Evolutionary conservation across 2,888 invertebrate species (phyloP).

Genomic region (Eupithecia vulgata): DNA sequence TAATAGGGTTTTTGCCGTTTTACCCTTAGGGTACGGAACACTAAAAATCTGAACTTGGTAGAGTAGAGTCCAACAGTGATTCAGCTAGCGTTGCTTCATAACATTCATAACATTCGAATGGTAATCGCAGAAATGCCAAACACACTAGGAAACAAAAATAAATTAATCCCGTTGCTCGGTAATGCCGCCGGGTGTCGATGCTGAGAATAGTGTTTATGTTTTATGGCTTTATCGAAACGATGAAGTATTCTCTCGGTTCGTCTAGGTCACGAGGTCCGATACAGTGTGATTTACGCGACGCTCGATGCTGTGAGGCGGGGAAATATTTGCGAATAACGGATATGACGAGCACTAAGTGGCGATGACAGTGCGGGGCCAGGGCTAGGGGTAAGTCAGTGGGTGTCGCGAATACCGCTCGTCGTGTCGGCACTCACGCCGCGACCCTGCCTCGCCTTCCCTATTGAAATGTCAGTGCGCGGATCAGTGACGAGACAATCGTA

Average conservation of each 20-base stretch:
- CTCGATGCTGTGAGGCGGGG: constrained; percentile 46
- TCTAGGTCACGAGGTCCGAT: constrained; percentile 54
- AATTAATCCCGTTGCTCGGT: constrained; percentile 59
- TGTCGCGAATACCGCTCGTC: constrained; percentile 62
- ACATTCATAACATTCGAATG: constrained; percentile 25
- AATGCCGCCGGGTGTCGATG: constrained; percentile 53
- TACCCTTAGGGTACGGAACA: too few species aligned
- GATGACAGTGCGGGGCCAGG: constrained; percentile 45
- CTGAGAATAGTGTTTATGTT: constrained; percentile 57
- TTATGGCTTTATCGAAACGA: constrained; percentile 59
- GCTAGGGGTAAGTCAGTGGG: constrained; percentile 49
- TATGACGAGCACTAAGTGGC: constrained; percentile 55
- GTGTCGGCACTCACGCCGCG: constrained; percentile 77
- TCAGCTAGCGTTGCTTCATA: neutral
- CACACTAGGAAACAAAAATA: constrained; percentile 50
- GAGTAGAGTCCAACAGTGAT: neutral
- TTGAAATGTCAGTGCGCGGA: constrained; percentile 82
- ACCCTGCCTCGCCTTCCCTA: constrained; percentile 80
- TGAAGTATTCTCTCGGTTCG: constrained; percentile 53
- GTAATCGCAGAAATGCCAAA: constrained; percentile 67
- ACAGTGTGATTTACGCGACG: constrained; percentile 55
- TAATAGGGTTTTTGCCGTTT: too few species aligned
- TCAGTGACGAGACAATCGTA: constrained; percentile 82
- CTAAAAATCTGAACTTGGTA: neutral
- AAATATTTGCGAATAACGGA: constrained; percentile 56